These are phyloP conservation scores for Oligia strigilis DNA, from an alignment of 2,888 invertebrate genomes.

Conservation along the genomic window DNA sequence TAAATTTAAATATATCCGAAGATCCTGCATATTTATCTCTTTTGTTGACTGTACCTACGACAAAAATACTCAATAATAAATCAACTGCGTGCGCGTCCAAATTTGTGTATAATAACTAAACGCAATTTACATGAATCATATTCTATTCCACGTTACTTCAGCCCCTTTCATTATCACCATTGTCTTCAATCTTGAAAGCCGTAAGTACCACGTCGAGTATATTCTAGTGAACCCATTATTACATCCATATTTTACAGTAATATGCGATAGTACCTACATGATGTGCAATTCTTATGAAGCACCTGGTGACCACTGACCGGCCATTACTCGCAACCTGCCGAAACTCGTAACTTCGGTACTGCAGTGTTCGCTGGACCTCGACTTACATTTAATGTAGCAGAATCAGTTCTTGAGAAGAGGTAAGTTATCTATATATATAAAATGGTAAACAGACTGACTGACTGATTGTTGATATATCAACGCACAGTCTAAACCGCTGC, in stretches of 20 bases:
- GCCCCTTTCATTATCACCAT: background rate
- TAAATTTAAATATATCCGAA: too few relatives aligned
- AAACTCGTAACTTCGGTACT: conserved; percentile 22
- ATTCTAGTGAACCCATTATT: background rate
- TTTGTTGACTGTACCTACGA: background rate
- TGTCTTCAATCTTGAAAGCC: background rate
- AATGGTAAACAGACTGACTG: too few relatives aligned
- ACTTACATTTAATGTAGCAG: conserved; percentile 1
- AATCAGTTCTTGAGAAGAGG: background rate
- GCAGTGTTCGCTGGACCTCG: conserved; percentile 29
- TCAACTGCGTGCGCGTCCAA: background rate
- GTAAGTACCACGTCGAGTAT: background rate
- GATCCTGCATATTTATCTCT: too few relatives aligned
- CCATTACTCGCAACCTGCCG: conserved; percentile 20
- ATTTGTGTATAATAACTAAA: background rate
- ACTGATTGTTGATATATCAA: too few relatives aligned
- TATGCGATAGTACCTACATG: background rate
- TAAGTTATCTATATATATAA: too few relatives aligned
- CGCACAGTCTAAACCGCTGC: too few relatives aligned
- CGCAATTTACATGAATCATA: background rate
- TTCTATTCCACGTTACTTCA: background rate
- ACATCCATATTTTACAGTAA: background rate
- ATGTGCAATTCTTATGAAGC: conserved; percentile 33
- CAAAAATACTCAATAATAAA: background rate
- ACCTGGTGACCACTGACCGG: conserved; percentile 10